Percentiles rank a stretch among this genome's conserved stretches.
phyloP scores from a whole-genome alignment of 2,113 vertebrate species.

The Anthoscopus minutus region DNA sequence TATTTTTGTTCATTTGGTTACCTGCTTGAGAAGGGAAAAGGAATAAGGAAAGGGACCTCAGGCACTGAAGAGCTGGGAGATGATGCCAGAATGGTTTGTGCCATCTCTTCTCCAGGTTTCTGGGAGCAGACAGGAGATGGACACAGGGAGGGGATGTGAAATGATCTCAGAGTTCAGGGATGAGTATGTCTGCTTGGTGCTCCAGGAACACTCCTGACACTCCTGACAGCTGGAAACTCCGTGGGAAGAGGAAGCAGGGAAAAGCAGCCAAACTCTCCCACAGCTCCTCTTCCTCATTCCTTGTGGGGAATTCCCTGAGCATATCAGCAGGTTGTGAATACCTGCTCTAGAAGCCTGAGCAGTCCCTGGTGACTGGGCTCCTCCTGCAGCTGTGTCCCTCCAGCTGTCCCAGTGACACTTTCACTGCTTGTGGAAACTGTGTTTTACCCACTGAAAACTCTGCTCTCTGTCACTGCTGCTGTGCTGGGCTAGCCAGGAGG shows the following conservation, averaged over 20 bases:
- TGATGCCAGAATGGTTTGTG: not conserved
- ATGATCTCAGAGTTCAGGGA: too few relatives aligned
- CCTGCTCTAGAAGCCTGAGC: not conserved
- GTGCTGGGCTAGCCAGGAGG: not conserved
- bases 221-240: not conserved
- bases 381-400: not conserved
- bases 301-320: not conserved
- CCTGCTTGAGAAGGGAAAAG: not conserved
- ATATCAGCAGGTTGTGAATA: not conserved
- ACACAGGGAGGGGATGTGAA: not conserved
- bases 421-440: not conserved
- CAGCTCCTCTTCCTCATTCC: not conserved
- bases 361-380: not conserved
- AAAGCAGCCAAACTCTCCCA: accelerated
- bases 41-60: not conserved
- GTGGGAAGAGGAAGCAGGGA: accelerated
- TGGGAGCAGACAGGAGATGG: not conserved
- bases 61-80: not conserved
- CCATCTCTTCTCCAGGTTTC: not conserved
- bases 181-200: not conserved
- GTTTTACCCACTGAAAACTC: not conserved
- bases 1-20: not conserved
- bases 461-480: not conserved
- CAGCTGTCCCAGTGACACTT: not conserved
- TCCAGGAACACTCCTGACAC: not conserved